Percentiles rank a stretch among this genome's conserved stretches.
These are phyloP conservation scores for Camponotus vicinus DNA, from an alignment of 1,140 invertebrate genomes.

Conservation along the genomic window DNA sequence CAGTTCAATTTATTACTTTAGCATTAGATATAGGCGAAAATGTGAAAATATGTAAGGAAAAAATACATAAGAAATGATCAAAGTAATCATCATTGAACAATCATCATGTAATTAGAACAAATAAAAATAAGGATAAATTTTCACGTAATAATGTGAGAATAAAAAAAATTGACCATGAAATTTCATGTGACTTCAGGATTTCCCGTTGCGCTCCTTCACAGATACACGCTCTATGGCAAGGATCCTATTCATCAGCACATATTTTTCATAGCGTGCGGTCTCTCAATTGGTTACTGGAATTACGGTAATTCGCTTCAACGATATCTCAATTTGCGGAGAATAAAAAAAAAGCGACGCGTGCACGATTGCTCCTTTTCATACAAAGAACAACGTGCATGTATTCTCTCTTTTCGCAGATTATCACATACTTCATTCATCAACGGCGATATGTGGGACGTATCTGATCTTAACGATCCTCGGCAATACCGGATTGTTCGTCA, in stretches of 20 bases:
- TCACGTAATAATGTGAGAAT: background rate
- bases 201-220: conserved; percentile 91
- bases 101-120: no score
- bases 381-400: background rate
- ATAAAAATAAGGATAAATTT: no score
- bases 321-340: conserved; percentile 1
- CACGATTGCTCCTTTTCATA: background rate
- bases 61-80: background rate
- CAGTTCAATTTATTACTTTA: background rate
- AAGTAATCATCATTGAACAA: background rate
- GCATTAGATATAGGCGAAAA: background rate
- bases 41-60: background rate
- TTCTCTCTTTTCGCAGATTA: conserved; percentile 79
- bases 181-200: conserved; percentile 89
- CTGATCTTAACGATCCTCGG: conserved; percentile 87
- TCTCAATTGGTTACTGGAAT: conserved; percentile 92
- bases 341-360: background rate
- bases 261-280: conserved; percentile 91
- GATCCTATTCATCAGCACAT: conserved; percentile 89
- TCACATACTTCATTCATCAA: conserved; percentile 90
- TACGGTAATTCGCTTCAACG: conserved; percentile 88
- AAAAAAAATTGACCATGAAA: background rate
- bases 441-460: conserved; percentile 91
- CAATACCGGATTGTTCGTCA: conserved; percentile 88
- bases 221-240: conserved; percentile 87